These are phyloP conservation scores for Tortricodes alternella DNA, from an alignment of 2,888 invertebrate species.

Conservation along the genomic window DNA sequence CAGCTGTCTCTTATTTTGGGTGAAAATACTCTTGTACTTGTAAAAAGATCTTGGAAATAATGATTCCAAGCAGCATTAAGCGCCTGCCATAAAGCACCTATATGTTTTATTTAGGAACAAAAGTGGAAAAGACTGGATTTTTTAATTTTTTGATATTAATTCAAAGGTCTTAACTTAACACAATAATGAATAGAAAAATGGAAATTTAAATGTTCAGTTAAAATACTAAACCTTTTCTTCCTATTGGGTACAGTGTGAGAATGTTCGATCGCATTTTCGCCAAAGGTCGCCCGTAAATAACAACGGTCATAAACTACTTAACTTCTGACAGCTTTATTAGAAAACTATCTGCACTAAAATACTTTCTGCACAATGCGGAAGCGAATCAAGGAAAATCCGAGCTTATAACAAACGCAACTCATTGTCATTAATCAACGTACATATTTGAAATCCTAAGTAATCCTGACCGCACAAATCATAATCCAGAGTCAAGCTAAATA, in stretches of 20 bases:
- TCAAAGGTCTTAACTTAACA: too few species aligned
- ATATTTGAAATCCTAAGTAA: constrained; percentile 4
- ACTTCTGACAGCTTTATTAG: constrained; percentile 29
- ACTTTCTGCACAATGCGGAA: constrained; percentile 20
- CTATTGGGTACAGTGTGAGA: constrained; percentile 6
- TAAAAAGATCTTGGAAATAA: too few species aligned
- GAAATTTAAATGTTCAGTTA: too few species aligned
- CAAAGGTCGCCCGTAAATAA: constrained; percentile 27
- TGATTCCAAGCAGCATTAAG: too few species aligned
- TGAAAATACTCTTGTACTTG: too few species aligned
- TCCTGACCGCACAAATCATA: constrained; percentile 21
- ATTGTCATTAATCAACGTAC: constrained; percentile 25
- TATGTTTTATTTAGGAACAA: too few species aligned
- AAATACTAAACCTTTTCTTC: too few species aligned
- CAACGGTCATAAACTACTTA: constrained; percentile 25
- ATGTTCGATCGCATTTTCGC: constrained; percentile 20
- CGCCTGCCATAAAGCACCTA: too few species aligned
- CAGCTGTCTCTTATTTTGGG: too few species aligned
- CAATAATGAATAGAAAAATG: too few species aligned
- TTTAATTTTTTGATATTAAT: too few species aligned
- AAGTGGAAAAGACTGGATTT: too few species aligned
- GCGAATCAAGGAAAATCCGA: neutral
- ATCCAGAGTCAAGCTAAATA: constrained; percentile 57
- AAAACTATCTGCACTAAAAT: constrained; percentile 30
- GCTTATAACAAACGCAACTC: constrained; percentile 23